A percentile compares a stretch with the other conserved stretches of the same genome.
phyloP scores from a whole-genome alignment of 1,140 invertebrate species.

The Anagrus nilaparvatae region DNA sequence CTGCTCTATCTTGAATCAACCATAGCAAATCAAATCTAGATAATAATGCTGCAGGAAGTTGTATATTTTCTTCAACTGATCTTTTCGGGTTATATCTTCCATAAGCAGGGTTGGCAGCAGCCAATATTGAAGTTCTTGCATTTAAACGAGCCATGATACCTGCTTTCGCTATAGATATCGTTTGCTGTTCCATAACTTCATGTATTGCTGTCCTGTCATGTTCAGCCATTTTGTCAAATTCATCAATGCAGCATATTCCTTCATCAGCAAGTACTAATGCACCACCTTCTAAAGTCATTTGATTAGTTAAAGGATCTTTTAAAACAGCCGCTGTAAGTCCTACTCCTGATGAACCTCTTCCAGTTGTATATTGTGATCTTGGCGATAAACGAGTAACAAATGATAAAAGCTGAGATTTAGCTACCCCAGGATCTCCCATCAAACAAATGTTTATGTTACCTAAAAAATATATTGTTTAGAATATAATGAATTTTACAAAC shows the following conservation, averaged over 20 bases:
- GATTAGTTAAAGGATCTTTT: conserved; percentile 94
- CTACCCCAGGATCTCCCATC: conserved; percentile 99
- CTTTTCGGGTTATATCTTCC: conserved; percentile 95
- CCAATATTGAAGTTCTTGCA: conserved; percentile 93
- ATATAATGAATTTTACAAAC: neutral
- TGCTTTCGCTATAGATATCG: conserved; percentile 98
- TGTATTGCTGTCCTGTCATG: conserved; percentile 93
- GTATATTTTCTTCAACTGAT: conserved; percentile 94
- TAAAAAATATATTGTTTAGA: conserved; percentile 21
- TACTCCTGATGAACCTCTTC: conserved; percentile 93
- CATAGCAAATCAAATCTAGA: conserved; percentile 97
- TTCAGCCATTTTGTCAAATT: conserved; percentile 99
- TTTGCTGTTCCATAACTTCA: conserved; percentile 99
- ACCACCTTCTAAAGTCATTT: conserved; percentile 96
- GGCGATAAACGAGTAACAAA: conserved; percentile 92
- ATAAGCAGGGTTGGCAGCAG: conserved; percentile 97
- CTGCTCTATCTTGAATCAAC: conserved; percentile 92
- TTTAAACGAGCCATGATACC: conserved; percentile 98
- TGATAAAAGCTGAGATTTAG: conserved; percentile 92
- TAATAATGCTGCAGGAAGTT: conserved; percentile 92
- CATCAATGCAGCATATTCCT: conserved; percentile 98
- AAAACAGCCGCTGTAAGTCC: conserved; percentile 96
- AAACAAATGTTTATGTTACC: conserved; percentile 96
- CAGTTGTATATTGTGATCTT: conserved; percentile 91
- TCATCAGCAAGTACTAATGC: conserved; percentile 96